Evolutionary conservation across 2,888 invertebrate species (phyloP).

Genomic region (Gymnosoma rotundatum): DNA sequence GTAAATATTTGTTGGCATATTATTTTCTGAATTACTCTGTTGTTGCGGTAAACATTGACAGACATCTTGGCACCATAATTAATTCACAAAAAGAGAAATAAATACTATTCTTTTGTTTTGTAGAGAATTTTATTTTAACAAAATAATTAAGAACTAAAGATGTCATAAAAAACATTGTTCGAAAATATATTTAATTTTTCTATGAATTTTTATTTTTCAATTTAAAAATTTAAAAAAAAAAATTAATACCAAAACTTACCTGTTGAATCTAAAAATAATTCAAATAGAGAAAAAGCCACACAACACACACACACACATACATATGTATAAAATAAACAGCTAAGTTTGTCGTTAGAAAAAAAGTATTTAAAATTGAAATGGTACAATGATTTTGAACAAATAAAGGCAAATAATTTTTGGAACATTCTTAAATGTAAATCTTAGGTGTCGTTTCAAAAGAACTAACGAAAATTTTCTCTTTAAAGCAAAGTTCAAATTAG

Average conservation of each 20-base stretch:
- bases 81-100: constrained; percentile 38
- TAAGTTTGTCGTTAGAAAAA: neutral
- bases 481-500: no score
- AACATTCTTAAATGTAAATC: no score
- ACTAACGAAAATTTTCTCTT: no score
- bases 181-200: no score
- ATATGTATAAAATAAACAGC: no score
- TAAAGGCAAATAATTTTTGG: neutral
- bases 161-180: neutral
- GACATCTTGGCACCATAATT: constrained; percentile 54
- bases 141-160: neutral
- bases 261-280: no score
- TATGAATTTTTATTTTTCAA: no score
- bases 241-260: no score
- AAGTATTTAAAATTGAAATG: neutral
- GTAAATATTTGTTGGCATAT: constrained; percentile 18
- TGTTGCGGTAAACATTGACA: constrained; percentile 42
- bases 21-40: neutral
- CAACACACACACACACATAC: no score
- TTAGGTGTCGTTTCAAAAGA: no score
- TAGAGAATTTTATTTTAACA: neutral
- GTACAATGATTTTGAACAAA: constrained; percentile 6
- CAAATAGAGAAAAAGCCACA: no score
- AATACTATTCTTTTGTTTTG: constrained; percentile 13
- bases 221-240: no score